Evolutionary conservation across 2,888 invertebrate genomes (phyloP).

Genomic region (Ichneumoninae sp.): DNA sequence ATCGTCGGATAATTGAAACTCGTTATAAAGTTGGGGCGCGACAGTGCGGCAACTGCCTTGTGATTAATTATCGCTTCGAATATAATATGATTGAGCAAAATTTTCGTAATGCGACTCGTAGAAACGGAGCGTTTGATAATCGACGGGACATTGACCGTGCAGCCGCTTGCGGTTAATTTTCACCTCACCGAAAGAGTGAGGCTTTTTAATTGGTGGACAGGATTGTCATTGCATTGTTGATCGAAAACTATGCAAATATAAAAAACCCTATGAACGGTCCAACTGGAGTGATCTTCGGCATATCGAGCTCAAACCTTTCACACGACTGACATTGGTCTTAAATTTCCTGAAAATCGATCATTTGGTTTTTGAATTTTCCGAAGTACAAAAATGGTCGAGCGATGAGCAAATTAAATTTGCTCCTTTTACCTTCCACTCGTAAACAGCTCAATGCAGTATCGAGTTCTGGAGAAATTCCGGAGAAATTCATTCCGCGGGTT

Average conservation of each 20-base stretch:
- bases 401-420: too few species aligned
- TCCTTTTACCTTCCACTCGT: neutral
- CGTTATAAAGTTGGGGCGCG: conserved; percentile 31
- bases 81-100: conserved; percentile 33
- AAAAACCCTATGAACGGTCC: too few species aligned
- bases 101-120: conserved; percentile 14
- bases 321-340: too few species aligned
- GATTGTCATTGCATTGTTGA: too few species aligned
- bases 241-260: too few species aligned
- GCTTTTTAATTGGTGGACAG: neutral
- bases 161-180: too few species aligned
- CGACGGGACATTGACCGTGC: neutral
- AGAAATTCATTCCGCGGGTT: neutral
- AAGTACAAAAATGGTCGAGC: neutral
- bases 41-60: conserved; percentile 24
- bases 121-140: neutral
- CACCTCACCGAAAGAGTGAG: too few species aligned
- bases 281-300: too few species aligned
- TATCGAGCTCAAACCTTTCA: too few species aligned
- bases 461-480: neutral
- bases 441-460: neutral
- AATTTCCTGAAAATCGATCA: too few species aligned
- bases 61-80: conserved; percentile 17
- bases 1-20: conserved; percentile 45
- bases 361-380: too few species aligned